A percentile compares a stretch with the other conserved stretches of the same genome.
Conservation (phyloP, 1,140 invertebrate species). For the Yoshiicerus persimilis region DNA sequence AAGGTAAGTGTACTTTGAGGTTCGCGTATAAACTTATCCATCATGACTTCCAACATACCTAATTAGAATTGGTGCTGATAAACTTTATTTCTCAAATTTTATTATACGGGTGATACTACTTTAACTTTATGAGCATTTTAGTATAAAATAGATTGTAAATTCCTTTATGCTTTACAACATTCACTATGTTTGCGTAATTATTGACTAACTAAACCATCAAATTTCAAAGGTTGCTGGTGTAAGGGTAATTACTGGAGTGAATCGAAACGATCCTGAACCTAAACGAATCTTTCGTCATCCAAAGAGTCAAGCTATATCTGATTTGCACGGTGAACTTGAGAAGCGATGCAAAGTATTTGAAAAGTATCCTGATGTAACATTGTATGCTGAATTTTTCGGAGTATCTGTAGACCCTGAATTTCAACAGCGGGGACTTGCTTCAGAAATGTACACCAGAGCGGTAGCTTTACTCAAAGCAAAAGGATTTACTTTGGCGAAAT, state of each 20-base stretch:
- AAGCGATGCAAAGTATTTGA: not conserved
- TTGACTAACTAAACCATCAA: no score
- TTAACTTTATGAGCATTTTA: no score
- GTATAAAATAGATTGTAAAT: not conserved
- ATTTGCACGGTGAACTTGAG: not conserved
- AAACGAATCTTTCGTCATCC: not conserved
- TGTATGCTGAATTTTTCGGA: conserved; percentile 13
- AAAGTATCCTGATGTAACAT: not conserved
- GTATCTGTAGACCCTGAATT: not conserved
- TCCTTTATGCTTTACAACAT: no score
- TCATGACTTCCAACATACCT: not conserved
- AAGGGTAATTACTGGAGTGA: not conserved
- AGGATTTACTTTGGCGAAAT: conserved; percentile 9
- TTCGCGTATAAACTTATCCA: not conserved
- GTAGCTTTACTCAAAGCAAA: not conserved
- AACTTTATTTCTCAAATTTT: not conserved
- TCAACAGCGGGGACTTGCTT: not conserved
- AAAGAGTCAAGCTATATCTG: conserved; percentile 1
- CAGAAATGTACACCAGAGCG: conserved; percentile 26
- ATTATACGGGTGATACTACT: not conserved
- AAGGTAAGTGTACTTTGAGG: not conserved
- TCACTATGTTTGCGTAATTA: no score
- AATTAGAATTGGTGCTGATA: not conserved
- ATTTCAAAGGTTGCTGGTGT: not conserved
- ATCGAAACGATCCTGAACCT: not conserved